Conservation (phyloP, 2,797 vertebrate genomes). For the Acanthurus tractus region DNA sequence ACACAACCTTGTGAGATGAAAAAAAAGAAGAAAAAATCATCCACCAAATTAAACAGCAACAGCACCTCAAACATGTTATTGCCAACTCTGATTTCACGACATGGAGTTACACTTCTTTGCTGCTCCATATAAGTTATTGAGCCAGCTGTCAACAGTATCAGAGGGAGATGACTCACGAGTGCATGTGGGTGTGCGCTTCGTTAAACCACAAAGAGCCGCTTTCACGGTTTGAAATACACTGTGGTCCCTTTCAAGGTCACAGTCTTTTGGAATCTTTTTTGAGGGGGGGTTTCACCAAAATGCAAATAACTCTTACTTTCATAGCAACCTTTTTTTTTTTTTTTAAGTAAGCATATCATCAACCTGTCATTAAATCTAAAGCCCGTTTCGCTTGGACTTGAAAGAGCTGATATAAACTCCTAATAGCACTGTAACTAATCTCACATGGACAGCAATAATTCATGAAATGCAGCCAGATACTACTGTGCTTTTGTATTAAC, state of each 20-base stretch:
- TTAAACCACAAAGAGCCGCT: constrained; percentile 46
- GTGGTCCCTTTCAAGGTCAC: constrained; percentile 49
- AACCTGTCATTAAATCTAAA: constrained; percentile 49
- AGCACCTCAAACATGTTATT: constrained; percentile 23
- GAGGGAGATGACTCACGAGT: constrained; percentile 43
- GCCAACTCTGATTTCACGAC: constrained; percentile 17
- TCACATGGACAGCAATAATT: constrained; percentile 25
- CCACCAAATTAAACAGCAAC: neutral
- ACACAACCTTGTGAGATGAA: neutral
- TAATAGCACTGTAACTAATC: constrained; percentile 34
- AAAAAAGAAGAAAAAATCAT: neutral
- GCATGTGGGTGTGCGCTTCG: constrained; percentile 32
- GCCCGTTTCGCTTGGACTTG: constrained; percentile 34
- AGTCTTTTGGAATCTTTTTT: constrained; percentile 25
- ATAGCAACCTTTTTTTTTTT: constrained; percentile 2
- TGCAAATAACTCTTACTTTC: constrained; percentile 40
- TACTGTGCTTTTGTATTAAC: constrained; percentile 4
- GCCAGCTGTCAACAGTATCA: constrained; percentile 40
- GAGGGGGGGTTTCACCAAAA: constrained; percentile 43
- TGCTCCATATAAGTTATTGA: constrained; percentile 28
- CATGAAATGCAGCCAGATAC: constrained; percentile 7
- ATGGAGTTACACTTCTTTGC: constrained; percentile 22
- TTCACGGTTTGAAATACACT: constrained; percentile 39
- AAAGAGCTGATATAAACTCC: constrained; percentile 37
- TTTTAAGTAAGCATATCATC: constrained; percentile 45